A percentile compares a stretch with the other conserved stretches of the same genome.
Evolutionary conservation across 2,888 invertebrate species (phyloP).

Genomic region (Cantharis rufa): DNA sequence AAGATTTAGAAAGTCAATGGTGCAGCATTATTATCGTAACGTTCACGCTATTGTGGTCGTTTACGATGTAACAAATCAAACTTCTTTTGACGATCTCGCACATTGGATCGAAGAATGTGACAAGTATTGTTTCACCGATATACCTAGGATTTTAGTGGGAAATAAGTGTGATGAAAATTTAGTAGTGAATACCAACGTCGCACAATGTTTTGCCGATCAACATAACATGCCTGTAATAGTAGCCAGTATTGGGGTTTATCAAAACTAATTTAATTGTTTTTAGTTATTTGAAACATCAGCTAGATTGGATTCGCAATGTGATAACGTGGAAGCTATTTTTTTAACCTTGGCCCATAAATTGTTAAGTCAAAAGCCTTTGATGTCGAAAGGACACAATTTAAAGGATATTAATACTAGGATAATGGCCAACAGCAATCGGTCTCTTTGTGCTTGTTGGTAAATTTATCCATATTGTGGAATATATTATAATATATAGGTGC

Average conservation of each 20-base stretch:
- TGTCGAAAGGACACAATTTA: conserved; percentile 44
- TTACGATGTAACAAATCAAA: conserved; percentile 75
- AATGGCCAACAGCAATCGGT: background rate
- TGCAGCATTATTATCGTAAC: conserved; percentile 82
- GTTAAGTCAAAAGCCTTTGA: conserved; percentile 65
- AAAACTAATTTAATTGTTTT: conserved; percentile 34
- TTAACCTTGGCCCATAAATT: conserved; percentile 81
- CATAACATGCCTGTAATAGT: conserved; percentile 70
- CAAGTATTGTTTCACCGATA: conserved; percentile 64
- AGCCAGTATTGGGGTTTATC: background rate
- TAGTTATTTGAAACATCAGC: conserved; percentile 82
- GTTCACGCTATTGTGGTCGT: conserved; percentile 85
- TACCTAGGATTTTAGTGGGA: conserved; percentile 77
- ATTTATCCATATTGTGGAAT: background rate
- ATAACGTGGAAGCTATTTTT: conserved; percentile 82
- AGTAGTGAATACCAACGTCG: conserved; percentile 70
- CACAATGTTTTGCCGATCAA: conserved; percentile 73
- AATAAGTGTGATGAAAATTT: conserved; percentile 77
- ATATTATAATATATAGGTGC: background rate
- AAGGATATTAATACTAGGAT: background rate
- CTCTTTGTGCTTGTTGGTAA: conserved; percentile 17
- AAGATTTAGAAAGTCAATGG: conserved; percentile 78
- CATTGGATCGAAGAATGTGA: conserved; percentile 80
- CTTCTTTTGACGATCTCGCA: conserved; percentile 65
- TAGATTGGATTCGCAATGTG: conserved; percentile 70